Evolutionary conservation across 2,113 vertebrate genomes (phyloP).

Genomic region (Rynchops niger): DNA sequence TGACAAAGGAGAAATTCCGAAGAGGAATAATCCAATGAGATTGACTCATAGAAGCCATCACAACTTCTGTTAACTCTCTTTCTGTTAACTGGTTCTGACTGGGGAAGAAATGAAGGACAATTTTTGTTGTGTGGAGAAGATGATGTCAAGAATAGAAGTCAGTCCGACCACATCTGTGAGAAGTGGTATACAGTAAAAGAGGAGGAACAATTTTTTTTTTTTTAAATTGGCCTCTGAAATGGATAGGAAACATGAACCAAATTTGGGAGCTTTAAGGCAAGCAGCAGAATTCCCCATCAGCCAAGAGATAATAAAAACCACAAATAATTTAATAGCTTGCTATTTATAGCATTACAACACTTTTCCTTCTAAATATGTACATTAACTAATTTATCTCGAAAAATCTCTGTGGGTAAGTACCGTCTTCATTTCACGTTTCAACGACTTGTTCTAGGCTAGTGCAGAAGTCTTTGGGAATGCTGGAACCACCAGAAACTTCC

Average conservation of each 20-base stretch:
- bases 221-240: neutral
- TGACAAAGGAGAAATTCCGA: neutral
- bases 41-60: neutral
- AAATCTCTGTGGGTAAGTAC: neutral
- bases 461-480: neutral
- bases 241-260: neutral
- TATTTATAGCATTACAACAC: constrained; percentile 14
- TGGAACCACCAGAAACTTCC: neutral
- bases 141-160: neutral
- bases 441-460: neutral
- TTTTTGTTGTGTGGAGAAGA: neutral
- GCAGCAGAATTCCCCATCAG: neutral
- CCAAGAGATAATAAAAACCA: neutral
- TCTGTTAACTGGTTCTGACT: neutral
- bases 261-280: neutral
- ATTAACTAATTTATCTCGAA: constrained; percentile 14
- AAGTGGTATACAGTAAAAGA: neutral
- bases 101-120: neutral
- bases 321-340: neutral
- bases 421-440: constrained; percentile 5
- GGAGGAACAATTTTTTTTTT: neutral
- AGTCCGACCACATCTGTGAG: neutral
- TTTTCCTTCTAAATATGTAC: neutral
- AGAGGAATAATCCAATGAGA: neutral
- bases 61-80: neutral